Conservation (phyloP, 2,113 vertebrate species). For the Platichthys flesus region DNA sequence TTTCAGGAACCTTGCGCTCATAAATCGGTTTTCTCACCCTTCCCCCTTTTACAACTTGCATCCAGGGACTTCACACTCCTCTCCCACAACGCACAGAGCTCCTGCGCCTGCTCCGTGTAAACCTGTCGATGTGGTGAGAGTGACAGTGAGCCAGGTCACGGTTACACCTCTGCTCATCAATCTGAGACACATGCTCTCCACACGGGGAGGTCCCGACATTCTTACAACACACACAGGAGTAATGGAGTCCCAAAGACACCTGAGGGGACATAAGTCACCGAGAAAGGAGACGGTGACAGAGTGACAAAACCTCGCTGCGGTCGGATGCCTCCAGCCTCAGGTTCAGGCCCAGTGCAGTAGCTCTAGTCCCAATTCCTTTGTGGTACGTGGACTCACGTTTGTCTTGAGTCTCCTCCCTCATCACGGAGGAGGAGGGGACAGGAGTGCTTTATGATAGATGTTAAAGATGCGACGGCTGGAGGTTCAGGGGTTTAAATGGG, state of each 20-base stretch:
- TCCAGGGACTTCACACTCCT: conserved; percentile 16
- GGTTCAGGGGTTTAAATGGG: conserved; percentile 68
- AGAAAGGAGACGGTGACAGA: conserved; percentile 63
- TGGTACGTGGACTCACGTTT: conserved; percentile 27
- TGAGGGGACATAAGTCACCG: conserved; percentile 62
- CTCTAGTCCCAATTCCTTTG: conserved; percentile 41
- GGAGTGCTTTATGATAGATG: conserved; percentile 58
- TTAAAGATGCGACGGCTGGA: conserved; percentile 52
- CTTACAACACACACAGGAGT: conserved; percentile 60
- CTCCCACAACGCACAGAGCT: conserved; percentile 2
- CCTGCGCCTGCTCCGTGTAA: conserved; percentile 25
- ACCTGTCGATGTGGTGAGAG: conserved; percentile 44
- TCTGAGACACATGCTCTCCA: conserved; percentile 55
- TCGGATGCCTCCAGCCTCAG: conserved; percentile 40
- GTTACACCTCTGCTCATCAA: conserved; percentile 67
- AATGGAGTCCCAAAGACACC: conserved; percentile 68
- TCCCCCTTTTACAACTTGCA: conserved; percentile 8
- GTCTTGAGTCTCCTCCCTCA: conserved; percentile 31
- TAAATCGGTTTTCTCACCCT: conserved; percentile 29
- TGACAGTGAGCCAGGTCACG: conserved; percentile 69
- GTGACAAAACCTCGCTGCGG: conserved; percentile 60
- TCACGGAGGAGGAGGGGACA: conserved; percentile 17
- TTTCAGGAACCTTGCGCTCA: background rate
- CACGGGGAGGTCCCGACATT: conserved; percentile 63
- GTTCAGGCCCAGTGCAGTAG: conserved; percentile 31